Evolutionary conservation across 2,888 invertebrate species (phyloP), one percentile per base, ranked within the genome.

Genomic region (Apamea crenata): DNA sequence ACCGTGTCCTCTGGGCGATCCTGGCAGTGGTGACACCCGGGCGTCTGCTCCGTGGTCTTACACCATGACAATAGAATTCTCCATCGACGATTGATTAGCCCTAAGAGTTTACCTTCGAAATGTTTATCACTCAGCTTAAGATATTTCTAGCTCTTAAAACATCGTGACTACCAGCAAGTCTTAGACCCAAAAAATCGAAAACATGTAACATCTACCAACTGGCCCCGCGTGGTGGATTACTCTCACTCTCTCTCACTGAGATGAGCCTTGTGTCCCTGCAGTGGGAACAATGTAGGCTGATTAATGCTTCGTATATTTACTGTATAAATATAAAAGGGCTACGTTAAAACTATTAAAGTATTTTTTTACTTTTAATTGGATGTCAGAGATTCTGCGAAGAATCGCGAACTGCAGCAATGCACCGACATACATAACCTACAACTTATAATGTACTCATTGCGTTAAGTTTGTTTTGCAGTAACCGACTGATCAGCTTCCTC

Each of bases 401-500:
- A 63, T 78, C n/a, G 72, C 61, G 21, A 78, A 77, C 50, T 84
- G 68, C 75, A 68, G 18, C 81, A 74, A 82, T 86, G 87, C 87
- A 85, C 74, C 63, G 66, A 83, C 83, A 81, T 83, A 90, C 77
- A 85, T 85, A 84, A 80, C 80, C 50, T 73, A 73, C 59, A 81
- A 74, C 53, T 80, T 47, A 82, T 82, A 81, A 71, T 76, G 47
- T 50, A 78, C 77, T 69, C 66, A 80, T 89, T 87, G 78, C 89
- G 50, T 68, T 83, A 74, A 81, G 86, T 88, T 85, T 89, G 83
- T 90, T 85, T 86, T 81, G 86, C 84, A 69, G 81, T 84, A 81
- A 80, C 83, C 77, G 67, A 74, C 74, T 69, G 83, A 83, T 80
- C 84, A 85, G 83, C 88, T 89, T 90, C 90, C 86, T 84, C 81